Evolutionary conservation across 2,888 invertebrate genomes (phyloP).

Genomic region (Cryptocephalus primarius): DNA sequence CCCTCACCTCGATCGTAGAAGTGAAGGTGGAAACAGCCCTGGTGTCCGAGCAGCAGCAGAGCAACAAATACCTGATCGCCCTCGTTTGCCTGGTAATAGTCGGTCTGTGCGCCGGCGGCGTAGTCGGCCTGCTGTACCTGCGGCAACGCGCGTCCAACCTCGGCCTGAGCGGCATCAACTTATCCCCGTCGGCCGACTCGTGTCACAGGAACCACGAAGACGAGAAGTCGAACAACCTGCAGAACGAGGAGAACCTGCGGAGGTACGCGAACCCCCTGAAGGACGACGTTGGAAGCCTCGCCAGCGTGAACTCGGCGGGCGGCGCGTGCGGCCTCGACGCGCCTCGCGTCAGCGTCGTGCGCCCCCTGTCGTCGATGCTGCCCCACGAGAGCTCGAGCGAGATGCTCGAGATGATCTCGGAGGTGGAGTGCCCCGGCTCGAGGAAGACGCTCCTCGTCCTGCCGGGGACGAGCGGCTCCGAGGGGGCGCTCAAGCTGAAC

Average conservation of each 20-base stretch:
- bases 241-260: slow-evolving; percentile 81
- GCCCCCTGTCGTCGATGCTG: slow-evolving; percentile 36
- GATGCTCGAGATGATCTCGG: slow-evolving; percentile 51
- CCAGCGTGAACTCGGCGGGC: slow-evolving; percentile 27
- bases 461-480: slow-evolving; percentile 33
- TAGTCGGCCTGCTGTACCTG: slow-evolving; percentile 44
- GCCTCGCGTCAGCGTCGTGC: slow-evolving; percentile 38
- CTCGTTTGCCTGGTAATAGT: slow-evolving; percentile 38
- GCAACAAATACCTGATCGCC: slow-evolving; percentile 39
- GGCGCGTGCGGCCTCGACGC: slow-evolving; percentile 29
- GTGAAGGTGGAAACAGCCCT: slow-evolving; percentile 66
- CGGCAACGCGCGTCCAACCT: slow-evolving; percentile 43
- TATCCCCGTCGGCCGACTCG: slow-evolving; percentile 45
- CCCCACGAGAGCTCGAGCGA: slow-evolving; percentile 44
- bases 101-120: slow-evolving; percentile 30
- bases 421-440: slow-evolving; percentile 40
- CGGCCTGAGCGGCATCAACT: slow-evolving; percentile 42
- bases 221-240: slow-evolving; percentile 82
- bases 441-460: slow-evolving; percentile 35
- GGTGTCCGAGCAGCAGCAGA: slow-evolving; percentile 43
- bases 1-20: slow-evolving; percentile 61
- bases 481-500: slow-evolving; percentile 26
- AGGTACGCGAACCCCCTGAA: slow-evolving; percentile 37
- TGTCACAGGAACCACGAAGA: slow-evolving; percentile 63
- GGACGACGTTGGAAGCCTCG: slow-evolving; percentile 37